Evolutionary conservation across 2,113 vertebrate species (phyloP).

Genomic region (Felis chaus): DNA sequence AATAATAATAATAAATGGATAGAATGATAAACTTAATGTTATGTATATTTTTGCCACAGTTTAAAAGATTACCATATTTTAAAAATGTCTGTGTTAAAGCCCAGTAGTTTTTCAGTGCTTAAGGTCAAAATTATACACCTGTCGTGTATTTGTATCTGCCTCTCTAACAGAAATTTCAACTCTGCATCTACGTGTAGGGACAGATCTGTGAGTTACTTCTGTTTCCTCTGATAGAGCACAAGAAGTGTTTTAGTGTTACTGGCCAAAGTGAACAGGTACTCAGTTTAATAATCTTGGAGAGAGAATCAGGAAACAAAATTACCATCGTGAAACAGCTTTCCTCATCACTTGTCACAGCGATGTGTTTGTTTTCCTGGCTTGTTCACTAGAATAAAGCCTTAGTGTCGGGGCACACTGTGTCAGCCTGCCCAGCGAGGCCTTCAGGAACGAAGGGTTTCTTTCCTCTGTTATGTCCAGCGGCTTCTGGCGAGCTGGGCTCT

Average conservation of each 20-base stretch:
- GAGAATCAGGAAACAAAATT: neutral
- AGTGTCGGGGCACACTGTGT: rapidly evolving
- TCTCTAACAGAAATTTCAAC: neutral
- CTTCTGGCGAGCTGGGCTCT: neutral
- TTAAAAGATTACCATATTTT: neutral
- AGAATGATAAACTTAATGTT: neutral
- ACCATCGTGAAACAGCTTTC: rapidly evolving
- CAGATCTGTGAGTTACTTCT: neutral
- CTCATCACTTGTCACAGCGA: rapidly evolving
- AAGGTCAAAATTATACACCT: neutral
- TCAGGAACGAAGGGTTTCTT: too few species aligned
- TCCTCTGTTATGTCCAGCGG: rapidly evolving
- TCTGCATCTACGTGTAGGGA: neutral
- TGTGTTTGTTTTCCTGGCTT: rapidly evolving
- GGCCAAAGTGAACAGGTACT: neutral
- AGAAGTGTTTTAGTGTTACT: neutral
- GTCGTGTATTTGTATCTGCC: rapidly evolving
- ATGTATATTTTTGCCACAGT: neutral
- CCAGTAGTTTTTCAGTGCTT: neutral
- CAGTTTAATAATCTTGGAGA: neutral
- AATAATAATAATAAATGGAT: too few species aligned
- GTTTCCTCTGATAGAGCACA: neutral
- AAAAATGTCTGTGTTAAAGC: neutral
- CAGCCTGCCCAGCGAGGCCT: rapidly evolving
- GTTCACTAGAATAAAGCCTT: rapidly evolving